Percentiles rank a stretch among this genome's conserved stretches.
These are phyloP conservation scores for Dasypolia templi DNA, from an alignment of 2,888 invertebrate genomes.

Conservation along the genomic window DNA sequence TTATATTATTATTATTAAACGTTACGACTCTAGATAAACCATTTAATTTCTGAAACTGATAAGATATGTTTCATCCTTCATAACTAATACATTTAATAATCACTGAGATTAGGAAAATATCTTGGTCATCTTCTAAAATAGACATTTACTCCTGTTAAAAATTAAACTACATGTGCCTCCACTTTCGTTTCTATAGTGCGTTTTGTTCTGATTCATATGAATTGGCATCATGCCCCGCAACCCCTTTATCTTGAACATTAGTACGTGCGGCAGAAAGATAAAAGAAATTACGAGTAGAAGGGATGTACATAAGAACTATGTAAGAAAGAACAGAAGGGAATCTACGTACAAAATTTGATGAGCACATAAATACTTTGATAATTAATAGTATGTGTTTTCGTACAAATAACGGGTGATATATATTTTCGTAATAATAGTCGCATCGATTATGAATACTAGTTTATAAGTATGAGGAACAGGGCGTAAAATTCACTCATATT, in stretches of 20 bases:
- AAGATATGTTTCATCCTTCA: not conserved
- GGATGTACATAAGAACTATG: conserved; percentile 49
- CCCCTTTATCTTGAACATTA: conserved; percentile 42
- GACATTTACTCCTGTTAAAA: not conserved
- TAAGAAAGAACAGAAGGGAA: conserved; percentile 31
- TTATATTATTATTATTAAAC: too few relatives aligned
- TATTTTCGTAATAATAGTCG: too few relatives aligned
- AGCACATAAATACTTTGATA: not conserved
- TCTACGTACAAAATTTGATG: not conserved
- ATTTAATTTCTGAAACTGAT: not conserved
- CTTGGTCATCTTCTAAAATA: conserved; percentile 23
- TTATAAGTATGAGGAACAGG: too few relatives aligned
- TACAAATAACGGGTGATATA: too few relatives aligned
- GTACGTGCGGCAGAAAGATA: conserved; percentile 50
- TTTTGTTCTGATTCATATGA: conserved; percentile 40
- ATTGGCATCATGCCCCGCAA: conserved; percentile 21
- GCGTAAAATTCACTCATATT: too few relatives aligned
- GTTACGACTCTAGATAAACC: too few relatives aligned
- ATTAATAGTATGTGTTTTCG: not conserved
- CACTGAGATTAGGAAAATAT: not conserved
- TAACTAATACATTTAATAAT: not conserved
- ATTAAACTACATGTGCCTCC: not conserved
- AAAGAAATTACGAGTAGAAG: conserved; percentile 62
- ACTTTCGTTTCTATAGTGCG: conserved; percentile 11
- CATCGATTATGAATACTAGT: too few relatives aligned